Base-by-base conservation (phyloP, 2,113 vertebrate species). In the Merops nubicus region DNA sequence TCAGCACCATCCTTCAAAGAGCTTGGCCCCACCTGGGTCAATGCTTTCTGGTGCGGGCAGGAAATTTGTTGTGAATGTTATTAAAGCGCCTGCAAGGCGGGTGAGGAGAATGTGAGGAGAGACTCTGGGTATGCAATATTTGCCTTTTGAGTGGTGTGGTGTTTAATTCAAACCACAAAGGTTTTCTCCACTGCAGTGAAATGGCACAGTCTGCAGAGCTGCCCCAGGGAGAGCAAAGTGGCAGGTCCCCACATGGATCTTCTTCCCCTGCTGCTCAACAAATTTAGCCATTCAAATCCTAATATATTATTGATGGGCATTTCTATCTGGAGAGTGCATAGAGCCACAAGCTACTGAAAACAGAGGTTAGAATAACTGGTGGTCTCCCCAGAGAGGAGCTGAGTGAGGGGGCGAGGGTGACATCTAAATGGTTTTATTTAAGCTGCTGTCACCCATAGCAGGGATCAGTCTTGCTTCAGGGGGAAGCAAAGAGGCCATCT, bases 191-290 rank as follows among this genome's bases (percentile, higher is more conserved):
- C 53, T n/a, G 43, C 65, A 53, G 23, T 85, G 69, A 60, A 89
- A 51, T 8, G 7, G 20, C 25, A 42, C 0, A 0, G 42, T 28
- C 33, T 3, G 2, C 2, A 0, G 74, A 81, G 42, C 40, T 60
- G 34, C 64, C 38, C 26, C 53, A 48, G 33, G n/a, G 77, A 91
- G 48, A 50, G 56, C 4, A 0, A 81, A 82, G 17, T 29, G 48
- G 64, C 10, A 43, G 43, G 34, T 77, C 28, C n/a, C 33, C 29
- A 33, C 0, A 0, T 7, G 47, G 57, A 56, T 85, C 81, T 86
- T 73, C 36, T 60, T 54, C 7, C 25, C 6, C 43, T 17, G 13
- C n/a, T 89, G 50, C 45, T 95, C 67, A 54, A 45, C 3, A 57
- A 67, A 77, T 60, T 34, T 7, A 78, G 47, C 34, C 31, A 53